These are phyloP conservation scores for Drosophila cardini DNA, from an alignment of 1,140 invertebrate species.

Conservation along the genomic window DNA sequence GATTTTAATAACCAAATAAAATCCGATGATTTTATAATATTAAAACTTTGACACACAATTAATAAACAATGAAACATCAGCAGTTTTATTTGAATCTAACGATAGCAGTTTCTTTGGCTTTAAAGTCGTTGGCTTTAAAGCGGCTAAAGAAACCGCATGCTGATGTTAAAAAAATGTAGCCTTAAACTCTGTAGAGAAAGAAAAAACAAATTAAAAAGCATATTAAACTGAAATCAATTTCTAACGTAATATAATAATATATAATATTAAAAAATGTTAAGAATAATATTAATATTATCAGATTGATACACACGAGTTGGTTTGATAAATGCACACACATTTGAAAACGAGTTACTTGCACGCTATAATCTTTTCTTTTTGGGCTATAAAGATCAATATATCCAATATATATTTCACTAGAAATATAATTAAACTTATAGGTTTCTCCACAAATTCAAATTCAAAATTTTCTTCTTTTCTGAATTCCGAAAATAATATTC, in stretches of 20 bases:
- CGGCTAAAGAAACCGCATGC: constrained; percentile 36
- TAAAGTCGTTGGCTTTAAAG: constrained; percentile 60
- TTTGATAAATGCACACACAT: constrained; percentile 78
- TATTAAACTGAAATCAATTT: constrained; percentile 39
- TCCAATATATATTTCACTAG: constrained; percentile 9
- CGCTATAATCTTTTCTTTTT: constrained; percentile 63
- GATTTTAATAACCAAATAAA: constrained; percentile 78
- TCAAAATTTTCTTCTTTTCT: not conserved
- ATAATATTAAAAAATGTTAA: too few species aligned
- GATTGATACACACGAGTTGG: constrained; percentile 68
- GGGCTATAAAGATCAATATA: constrained; percentile 31
- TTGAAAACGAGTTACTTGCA: constrained; percentile 80
- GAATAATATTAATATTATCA: constrained; percentile 42
- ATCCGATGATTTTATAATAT: constrained; percentile 85
- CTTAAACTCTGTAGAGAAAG: constrained; percentile 50
- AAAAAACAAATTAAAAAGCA: constrained; percentile 59
- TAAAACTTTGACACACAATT: constrained; percentile 84
- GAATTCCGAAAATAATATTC: not conserved
- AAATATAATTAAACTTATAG: constrained; percentile 22
- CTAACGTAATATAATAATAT: constrained; percentile 35
- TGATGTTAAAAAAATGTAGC: constrained; percentile 53
- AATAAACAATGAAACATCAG: constrained; percentile 50
- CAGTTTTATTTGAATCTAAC: constrained; percentile 2
- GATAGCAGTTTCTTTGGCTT: constrained; percentile 49
- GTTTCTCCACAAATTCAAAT: constrained; percentile 34